Evolutionary conservation across 2,888 invertebrate genomes (phyloP), one percentile per base, ranked within the genome.

Genomic region (Epiblema foenella): DNA sequence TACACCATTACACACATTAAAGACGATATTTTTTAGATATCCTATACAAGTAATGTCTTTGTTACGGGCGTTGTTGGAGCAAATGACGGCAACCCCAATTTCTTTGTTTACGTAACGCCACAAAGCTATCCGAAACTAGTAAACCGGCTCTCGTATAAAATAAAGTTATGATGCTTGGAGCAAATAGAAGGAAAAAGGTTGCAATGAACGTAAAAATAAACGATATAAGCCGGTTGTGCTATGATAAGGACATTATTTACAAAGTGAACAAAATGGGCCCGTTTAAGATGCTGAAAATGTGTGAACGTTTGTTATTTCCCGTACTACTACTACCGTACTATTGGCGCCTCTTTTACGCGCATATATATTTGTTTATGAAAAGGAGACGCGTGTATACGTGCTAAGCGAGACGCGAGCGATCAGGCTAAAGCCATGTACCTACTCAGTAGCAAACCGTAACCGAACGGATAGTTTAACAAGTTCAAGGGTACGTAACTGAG

Each of bases 141-240:
- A 69, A 59, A 59, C 29, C 58, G 52, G 15, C 39, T 52, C 52
- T 54, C 52, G 39, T 52, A 65, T 70, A 66, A 66, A 57, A 70
- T 70, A 70, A 42, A 33, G 69, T 70, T 54, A 70, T 65, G 70
- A 54, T 54, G 59, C 65, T 65, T 60, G 70, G 46, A 59, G 18
- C 58, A 59, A 70, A 70, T 65, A 64, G 64, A 39, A 64, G 64
- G 63, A 39, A 64, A 64, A 64, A 64, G 64, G 64, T 64, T 64
- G 39, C 64, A 64, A 64, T 54, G 64, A 20, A 54, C 52, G 64
- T 54, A 39, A 54, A 64, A 64, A 51, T 37, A 70, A 70, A 70
- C 59, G 65, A 54, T 60, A 65, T 59, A 59, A 65, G 59, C 42
- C 12, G 52, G 42, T 37, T 17, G 33, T 54, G 42, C 52, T 58